Conservation (phyloP, 2,797 vertebrate species). For the Amblyraja radiata region DNA sequence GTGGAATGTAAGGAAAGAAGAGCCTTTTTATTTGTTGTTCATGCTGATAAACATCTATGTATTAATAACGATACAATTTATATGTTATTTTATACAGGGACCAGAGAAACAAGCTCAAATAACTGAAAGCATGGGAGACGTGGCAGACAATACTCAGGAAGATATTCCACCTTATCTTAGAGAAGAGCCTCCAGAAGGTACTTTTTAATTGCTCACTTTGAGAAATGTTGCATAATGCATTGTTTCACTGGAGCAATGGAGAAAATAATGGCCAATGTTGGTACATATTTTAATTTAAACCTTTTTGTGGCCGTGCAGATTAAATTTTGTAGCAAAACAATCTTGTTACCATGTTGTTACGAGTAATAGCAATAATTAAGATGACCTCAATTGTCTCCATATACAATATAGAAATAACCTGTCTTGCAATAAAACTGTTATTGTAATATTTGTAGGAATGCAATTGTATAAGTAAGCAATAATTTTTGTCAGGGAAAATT, state of each 20-base stretch:
- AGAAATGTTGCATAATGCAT: neutral
- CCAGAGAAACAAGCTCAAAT: slow-evolving; percentile 15
- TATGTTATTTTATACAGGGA: slow-evolving; percentile 24
- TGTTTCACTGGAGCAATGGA: neutral
- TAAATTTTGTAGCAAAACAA: too few relatives aligned
- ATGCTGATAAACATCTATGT: neutral
- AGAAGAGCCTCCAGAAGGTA: slow-evolving; percentile 34
- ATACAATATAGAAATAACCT: neutral
- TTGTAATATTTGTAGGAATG: neutral
- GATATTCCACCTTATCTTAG: slow-evolving; percentile 30
- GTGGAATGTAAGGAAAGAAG: too few relatives aligned
- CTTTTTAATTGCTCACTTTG: neutral
- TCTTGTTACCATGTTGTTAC: neutral
- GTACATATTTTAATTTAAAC: neutral
- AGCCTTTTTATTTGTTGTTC: neutral
- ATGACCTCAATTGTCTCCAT: neutral
- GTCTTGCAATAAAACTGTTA: neutral
- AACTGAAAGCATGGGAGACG: slow-evolving; percentile 9
- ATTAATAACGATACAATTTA: neutral
- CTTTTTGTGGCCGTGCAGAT: neutral
- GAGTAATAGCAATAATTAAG: neutral
- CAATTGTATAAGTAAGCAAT: neutral
- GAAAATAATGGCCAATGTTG: neutral
- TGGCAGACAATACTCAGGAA: neutral
- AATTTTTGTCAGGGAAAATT: neutral